A percentile compares a stretch with the other conserved stretches of the same genome.
Evolutionary conservation across 2,113 vertebrate genomes (phyloP).

Genomic region (Craseonycteris thonglongyai): DNA sequence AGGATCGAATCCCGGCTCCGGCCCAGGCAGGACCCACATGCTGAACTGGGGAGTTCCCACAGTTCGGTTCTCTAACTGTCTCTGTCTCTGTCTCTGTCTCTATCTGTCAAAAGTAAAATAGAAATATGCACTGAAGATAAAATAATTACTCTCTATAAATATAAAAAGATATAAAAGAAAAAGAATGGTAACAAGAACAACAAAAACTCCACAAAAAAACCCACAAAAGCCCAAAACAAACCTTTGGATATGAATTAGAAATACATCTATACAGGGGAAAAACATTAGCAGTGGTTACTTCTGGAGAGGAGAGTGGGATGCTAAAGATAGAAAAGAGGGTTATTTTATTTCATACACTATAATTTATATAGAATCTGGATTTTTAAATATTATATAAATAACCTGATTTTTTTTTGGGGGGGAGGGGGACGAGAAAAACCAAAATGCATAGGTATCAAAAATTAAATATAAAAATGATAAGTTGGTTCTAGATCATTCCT

Average conservation of each 20-base stretch:
- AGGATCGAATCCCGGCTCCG: no score
- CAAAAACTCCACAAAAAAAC: neutral
- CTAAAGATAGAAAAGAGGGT: neutral
- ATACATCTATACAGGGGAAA: neutral
- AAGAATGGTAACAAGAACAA: neutral
- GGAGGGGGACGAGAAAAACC: neutral
- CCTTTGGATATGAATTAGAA: neutral
- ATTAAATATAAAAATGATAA: neutral
- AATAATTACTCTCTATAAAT: no score
- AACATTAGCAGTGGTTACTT: neutral
- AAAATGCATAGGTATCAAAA: neutral
- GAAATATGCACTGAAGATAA: no score
- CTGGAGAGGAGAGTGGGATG: neutral
- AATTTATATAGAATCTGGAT: neutral
- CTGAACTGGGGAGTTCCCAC: no score
- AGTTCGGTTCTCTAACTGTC: no score
- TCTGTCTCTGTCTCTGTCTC: no score
- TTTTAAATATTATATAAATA: neutral
- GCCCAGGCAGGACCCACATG: no score
- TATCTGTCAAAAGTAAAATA: no score
- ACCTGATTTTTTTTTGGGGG: no score
- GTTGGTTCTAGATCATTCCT: neutral
- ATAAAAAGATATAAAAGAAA: no score
- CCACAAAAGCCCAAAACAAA: neutral
- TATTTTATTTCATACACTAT: neutral